Conservation (phyloP, 23 tunicate species). For the Pegea sp. region DNA sequence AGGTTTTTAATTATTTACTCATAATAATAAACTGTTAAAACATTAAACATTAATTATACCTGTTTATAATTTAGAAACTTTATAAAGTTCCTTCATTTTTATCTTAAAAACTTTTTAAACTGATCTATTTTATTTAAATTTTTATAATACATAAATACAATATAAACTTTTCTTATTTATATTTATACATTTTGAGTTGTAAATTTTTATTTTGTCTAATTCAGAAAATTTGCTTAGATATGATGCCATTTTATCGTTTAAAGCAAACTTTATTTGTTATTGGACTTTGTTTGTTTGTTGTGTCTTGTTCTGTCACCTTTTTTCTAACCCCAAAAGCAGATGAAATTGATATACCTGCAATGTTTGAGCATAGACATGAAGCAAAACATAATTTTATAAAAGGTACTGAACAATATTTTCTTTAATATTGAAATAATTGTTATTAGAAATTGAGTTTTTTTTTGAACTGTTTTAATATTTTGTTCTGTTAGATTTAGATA, state of each 20-base stretch:
- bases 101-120: no score
- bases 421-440: not conserved
- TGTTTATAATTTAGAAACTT: no score
- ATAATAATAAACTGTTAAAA: no score
- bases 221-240: no score
- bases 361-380: slow-evolving; percentile 80
- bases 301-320: not conserved
- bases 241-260: not conserved
- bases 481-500: not conserved
- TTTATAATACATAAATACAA: no score
- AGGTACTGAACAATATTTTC: not conserved
- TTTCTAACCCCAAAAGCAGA: slow-evolving; percentile 56
- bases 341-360: slow-evolving; percentile 20
- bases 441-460: not conserved
- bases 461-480: not conserved
- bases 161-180: no score
- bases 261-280: not conserved
- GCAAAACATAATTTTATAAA: not conserved
- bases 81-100: no score
- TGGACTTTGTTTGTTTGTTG: not conserved
- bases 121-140: no score
- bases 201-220: no score
- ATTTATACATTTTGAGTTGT: no score
- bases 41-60: no score
- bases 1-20: no score